These are phyloP conservation scores for Teleogryllus oceanicus DNA, from an alignment of 2,888 invertebrate species.

Conservation along the genomic window DNA sequence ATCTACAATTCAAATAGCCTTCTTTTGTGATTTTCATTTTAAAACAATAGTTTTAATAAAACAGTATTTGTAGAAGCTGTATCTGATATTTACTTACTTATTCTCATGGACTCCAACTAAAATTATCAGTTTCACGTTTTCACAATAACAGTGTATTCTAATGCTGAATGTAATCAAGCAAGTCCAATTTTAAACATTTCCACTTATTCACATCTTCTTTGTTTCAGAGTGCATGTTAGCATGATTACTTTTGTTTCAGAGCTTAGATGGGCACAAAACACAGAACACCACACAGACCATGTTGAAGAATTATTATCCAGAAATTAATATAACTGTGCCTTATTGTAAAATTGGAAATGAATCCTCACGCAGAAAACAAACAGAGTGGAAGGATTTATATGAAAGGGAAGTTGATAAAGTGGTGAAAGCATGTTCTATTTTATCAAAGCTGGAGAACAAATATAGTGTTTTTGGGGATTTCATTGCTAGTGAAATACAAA, in stretches of 20 bases:
- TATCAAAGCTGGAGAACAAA: constrained; percentile 1
- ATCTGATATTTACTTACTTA: too few relatives aligned
- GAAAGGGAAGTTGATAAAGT: constrained; percentile 10
- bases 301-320: neutral
- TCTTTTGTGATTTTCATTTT: too few relatives aligned
- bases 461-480: neutral
- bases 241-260: constrained; percentile 18
- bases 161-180: too few relatives aligned
- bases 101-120: too few relatives aligned
- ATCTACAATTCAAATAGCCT: too few relatives aligned
- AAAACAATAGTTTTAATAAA: too few relatives aligned
- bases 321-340: constrained; percentile 11
- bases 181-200: too few relatives aligned
- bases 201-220: neutral
- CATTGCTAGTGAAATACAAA: neutral
- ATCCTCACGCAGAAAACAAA: neutral
- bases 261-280: neutral
- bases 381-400: neutral
- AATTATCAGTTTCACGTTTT: too few relatives aligned
- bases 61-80: too few relatives aligned
- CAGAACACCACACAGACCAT: constrained; percentile 9
- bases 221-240: neutral
- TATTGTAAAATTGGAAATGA: constrained; percentile 18
- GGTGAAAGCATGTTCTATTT: neutral
- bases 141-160: too few relatives aligned